Conservation (phyloP, 2,888 invertebrate genomes). For the Trichogramma evanescens region DNA sequence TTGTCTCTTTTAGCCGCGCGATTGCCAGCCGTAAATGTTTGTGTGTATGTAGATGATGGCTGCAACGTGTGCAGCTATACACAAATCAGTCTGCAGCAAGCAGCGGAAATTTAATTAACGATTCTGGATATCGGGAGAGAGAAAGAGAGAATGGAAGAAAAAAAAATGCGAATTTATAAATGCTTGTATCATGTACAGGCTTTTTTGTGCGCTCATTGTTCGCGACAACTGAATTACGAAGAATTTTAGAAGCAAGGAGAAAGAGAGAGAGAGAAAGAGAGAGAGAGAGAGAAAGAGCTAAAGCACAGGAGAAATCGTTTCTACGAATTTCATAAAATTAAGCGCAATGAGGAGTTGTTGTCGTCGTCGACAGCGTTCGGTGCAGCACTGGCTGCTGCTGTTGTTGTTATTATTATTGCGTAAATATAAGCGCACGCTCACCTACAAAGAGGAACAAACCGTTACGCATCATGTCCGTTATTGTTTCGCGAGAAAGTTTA, state of each 20-base stretch:
- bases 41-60: no score
- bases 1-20: no score
- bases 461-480: background rate
- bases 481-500: background rate
- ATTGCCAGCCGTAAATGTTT: no score
- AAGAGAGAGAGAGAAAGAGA: background rate
- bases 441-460: background rate
- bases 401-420: background rate
- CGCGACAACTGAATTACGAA: conserved; percentile 13
- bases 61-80: no score
- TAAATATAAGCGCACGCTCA: background rate
- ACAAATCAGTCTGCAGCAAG: no score
- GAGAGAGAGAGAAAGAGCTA: background rate
- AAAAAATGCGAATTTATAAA: no score
- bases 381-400: background rate
- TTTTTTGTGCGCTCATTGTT: conserved; percentile 3
- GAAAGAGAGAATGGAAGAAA: background rate
- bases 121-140: conserved; percentile 5
- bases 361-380: background rate
- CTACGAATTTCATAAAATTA: conserved; percentile 8
- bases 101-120: conserved; percentile 19
- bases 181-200: no score
- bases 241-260: background rate
- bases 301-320: background rate
- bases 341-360: background rate